Percentiles rank a stretch among this genome's conserved stretches.
Conservation (phyloP, 2,113 vertebrate genomes). For the Ctenomys sociabilis region DNA sequence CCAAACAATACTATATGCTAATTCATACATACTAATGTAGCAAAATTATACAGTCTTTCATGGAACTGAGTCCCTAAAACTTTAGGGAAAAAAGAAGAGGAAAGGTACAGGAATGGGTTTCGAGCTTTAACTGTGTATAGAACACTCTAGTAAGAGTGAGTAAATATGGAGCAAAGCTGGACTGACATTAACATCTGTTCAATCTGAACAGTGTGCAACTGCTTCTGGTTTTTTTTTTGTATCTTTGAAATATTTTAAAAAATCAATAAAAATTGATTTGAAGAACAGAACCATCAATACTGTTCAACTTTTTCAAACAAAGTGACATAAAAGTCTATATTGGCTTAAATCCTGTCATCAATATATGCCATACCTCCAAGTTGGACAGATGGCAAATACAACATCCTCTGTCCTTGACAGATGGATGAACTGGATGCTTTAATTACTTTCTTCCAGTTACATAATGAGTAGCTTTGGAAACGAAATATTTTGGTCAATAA, state of each 20-base stretch:
- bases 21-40: neutral
- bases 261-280: constrained; percentile 40
- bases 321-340: neutral
- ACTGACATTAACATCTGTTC: constrained; percentile 5
- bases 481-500: constrained; percentile 67
- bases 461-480: constrained; percentile 66
- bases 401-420: constrained; percentile 67
- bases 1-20: neutral
- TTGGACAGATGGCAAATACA: constrained; percentile 67
- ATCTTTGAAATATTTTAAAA: constrained; percentile 43
- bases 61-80: neutral
- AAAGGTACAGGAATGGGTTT: neutral
- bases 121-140: neutral
- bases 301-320: constrained; percentile 37
- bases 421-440: constrained; percentile 63
- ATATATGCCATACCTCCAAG: constrained; percentile 62
- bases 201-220: neutral
- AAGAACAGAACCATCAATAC: neutral
- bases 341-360: constrained; percentile 56
- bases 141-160: constrained; percentile 26
- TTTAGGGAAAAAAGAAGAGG: neutral
- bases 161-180: neutral
- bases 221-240: constrained; percentile 1
- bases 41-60: constrained; percentile 4
- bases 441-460: constrained; percentile 70